Percentiles rank a stretch among this genome's conserved stretches.
phyloP scores from a whole-genome alignment of 2,113 vertebrate genomes.

The Ornithorhynchus anatinus region DNA sequence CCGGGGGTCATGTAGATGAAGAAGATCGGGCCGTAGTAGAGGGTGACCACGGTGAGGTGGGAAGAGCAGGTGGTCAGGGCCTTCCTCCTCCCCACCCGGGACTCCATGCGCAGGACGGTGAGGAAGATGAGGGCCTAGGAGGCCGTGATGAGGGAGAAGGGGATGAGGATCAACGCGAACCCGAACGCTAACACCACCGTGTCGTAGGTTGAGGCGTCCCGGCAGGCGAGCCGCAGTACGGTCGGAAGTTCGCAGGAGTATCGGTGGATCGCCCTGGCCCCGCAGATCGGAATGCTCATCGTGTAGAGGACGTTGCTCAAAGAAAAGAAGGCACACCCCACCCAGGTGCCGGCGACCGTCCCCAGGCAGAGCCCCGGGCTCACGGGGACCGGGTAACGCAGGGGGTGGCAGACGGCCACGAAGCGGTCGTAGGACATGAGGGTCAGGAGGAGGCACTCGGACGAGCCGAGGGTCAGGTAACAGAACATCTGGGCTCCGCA shows the following conservation, averaged over 20 bases:
- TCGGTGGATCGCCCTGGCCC: constrained; percentile 16
- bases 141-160: constrained; percentile 20
- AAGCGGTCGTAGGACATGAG: constrained; percentile 41
- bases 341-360: background rate
- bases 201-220: constrained; percentile 2
- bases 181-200: constrained; percentile 10
- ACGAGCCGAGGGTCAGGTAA: constrained; percentile 8
- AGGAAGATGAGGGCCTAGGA: constrained; percentile 14
- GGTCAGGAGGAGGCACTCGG: constrained; percentile 25
- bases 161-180: constrained; percentile 4
- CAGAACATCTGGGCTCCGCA: constrained; percentile 34
- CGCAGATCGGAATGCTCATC: constrained; percentile 18
- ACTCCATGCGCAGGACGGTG: background rate
- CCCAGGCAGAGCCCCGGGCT: background rate
- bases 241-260: constrained; percentile 33
- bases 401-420: constrained; percentile 17
- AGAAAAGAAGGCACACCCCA: background rate
- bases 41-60: constrained; percentile 31
- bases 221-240: constrained; percentile 29
- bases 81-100: constrained; percentile 9
- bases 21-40: constrained; percentile 27
- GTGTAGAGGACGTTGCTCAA: constrained; percentile 10
- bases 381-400: constrained; percentile 19
- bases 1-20: constrained; percentile 32
- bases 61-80: constrained; percentile 26